Percentiles rank a stretch among this genome's conserved stretches.
Conservation (phyloP, 92 coral and sea anemone species). For the Pocillopora grandis region DNA sequence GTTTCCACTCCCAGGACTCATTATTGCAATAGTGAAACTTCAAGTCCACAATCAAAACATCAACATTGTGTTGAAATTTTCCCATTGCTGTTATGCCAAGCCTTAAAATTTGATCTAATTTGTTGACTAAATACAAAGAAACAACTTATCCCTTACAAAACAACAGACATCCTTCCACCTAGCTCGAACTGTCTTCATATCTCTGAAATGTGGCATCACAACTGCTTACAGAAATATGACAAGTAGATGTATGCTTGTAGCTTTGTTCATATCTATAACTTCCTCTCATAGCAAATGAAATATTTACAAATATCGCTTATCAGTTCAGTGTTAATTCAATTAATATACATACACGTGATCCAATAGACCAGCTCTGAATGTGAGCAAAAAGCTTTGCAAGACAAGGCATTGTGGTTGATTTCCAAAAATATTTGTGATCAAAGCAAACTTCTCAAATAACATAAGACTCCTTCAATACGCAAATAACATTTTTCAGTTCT, state of each 20-base stretch:
- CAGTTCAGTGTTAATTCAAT: background rate
- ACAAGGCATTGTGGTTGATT: conserved; percentile 1
- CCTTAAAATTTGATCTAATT: background rate
- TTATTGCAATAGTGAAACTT: too few relatives aligned
- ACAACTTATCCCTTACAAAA: conserved; percentile 17
- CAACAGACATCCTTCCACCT: conserved; percentile 28
- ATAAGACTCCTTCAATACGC: background rate
- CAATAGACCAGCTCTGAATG: background rate
- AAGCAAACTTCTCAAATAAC: background rate
- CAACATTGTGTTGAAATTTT: background rate
- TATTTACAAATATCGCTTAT: conserved; percentile 1
- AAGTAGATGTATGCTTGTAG: background rate
- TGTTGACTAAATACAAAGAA: background rate
- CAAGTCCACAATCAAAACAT: background rate
- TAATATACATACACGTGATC: background rate
- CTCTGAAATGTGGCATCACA: background rate
- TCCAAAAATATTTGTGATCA: background rate
- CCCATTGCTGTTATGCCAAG: background rate
- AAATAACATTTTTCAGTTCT: background rate
- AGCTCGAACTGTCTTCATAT: conserved; percentile 16
- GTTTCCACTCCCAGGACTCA: too few relatives aligned
- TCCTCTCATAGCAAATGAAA: background rate
- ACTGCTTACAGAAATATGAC: background rate
- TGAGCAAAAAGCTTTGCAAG: background rate
- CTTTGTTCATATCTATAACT: background rate